These are phyloP conservation scores for Steinernema carpocapsae DNA, from an alignment of 2,888 invertebrate genomes.

Conservation along the genomic window DNA sequence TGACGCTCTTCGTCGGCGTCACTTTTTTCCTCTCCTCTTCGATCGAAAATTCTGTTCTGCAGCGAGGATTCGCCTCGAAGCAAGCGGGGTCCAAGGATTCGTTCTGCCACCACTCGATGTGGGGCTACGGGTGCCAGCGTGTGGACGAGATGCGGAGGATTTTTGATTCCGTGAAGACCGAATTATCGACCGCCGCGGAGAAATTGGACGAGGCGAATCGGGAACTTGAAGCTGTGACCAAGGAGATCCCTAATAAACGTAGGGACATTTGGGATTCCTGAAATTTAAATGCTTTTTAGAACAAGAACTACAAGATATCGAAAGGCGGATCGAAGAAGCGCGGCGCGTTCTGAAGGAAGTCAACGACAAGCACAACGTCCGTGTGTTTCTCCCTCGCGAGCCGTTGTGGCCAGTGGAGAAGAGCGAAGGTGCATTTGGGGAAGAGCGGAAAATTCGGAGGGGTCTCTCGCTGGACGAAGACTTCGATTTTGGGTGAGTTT, in stretches of 20 bases:
- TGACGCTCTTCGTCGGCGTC: conserved; percentile 2
- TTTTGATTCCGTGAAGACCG: conserved; percentile 50
- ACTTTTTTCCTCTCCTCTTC: not conserved
- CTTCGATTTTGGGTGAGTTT: conserved; percentile 46
- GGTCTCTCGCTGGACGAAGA: conserved; percentile 39
- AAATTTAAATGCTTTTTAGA: conserved; percentile 46
- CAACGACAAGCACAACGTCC: conserved; percentile 57
- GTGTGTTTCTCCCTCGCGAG: conserved; percentile 55
- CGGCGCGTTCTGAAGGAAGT: conserved; percentile 43
- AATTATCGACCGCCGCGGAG: conserved; percentile 49
- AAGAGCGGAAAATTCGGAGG: too few species aligned
- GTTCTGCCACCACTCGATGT: conserved; percentile 30
- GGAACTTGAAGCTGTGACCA: conserved; percentile 53
- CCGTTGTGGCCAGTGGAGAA: conserved; percentile 46
- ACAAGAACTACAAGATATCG: conserved; percentile 51
- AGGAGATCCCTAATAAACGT: conserved; percentile 60
- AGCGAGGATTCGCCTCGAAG: not conserved
- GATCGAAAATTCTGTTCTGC: not conserved
- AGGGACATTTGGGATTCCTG: conserved; percentile 29
- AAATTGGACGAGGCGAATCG: conserved; percentile 53
- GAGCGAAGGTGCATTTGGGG: not conserved
- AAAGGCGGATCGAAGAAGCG: conserved; percentile 55
- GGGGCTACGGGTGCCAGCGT: conserved; percentile 37
- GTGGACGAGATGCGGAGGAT: conserved; percentile 48
- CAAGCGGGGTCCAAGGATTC: not conserved